Evolutionary conservation across 2,888 invertebrate genomes (phyloP), one percentile per base, ranked within the genome.

Genomic region (Laothoe populi): DNA sequence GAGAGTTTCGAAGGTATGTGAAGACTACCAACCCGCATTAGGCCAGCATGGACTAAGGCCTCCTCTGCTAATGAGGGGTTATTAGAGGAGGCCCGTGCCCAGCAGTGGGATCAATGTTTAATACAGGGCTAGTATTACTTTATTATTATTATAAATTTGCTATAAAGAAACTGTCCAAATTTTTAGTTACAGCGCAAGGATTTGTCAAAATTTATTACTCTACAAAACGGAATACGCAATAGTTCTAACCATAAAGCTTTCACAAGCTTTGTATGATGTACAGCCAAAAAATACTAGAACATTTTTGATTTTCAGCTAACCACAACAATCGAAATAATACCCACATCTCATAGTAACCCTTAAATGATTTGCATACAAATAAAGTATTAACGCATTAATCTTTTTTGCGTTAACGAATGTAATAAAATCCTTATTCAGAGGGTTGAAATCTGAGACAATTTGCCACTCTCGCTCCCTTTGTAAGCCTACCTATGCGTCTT

Each of bases 401-500:
- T 89, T 87, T 87, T 83, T 90, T 88, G 83, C 86, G 84, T 89
- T 90, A 91, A 90, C 90, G 88, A 90, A 91, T 89, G 90, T 88
- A 90, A 90, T 92, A 90, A 91, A 92, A 91, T 88, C 86, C 82
- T 82, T 77, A 75, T 72, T 71, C 72, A 81, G 78, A 77, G 84
- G 84, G 84, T 80, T 80, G 81, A 87, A 87, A 89, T 88, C 88
- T 87, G 87, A 92, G 92, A 92, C 92, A 92, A 91, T 93, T 92
- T 90, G 90, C 89, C 84, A 78, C 77, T 79, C 82, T 75, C 81
- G 77, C 87, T 86, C 90, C 89, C 85, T 83, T 73, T 68, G 77
- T 92, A 90, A 91, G 90, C 91, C 88, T 86, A 91, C 91, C 92
- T 90, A 92, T 92, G 87, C 82, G 83, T 92, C 92, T 92, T 92